phyloP scores from a whole-genome alignment of 2,797 vertebrate species.

The Diplodus sargus region DNA sequence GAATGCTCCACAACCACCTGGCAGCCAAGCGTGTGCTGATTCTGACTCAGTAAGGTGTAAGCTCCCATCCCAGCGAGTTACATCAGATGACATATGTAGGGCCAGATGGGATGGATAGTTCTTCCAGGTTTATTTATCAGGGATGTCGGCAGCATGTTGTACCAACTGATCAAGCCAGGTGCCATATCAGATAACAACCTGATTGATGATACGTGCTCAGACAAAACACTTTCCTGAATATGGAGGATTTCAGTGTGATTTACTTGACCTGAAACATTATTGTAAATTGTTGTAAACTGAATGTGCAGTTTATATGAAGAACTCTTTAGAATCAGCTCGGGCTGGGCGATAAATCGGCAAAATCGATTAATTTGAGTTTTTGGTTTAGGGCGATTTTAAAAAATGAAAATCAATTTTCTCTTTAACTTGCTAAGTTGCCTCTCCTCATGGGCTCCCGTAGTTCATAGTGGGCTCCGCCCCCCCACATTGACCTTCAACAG shows the following conservation, averaged over 20 bases:
- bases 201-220: constrained; percentile 77
- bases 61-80: constrained; percentile 70
- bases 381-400: too few species aligned
- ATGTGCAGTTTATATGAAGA: background rate
- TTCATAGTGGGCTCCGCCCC: too few species aligned
- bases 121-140: constrained; percentile 80
- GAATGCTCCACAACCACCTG: constrained; percentile 64
- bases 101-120: constrained; percentile 80
- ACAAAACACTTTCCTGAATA: constrained; percentile 62
- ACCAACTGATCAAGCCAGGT: constrained; percentile 77
- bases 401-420: too few species aligned
- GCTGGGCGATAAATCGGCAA: too few species aligned
- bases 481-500: too few species aligned
- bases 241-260: constrained; percentile 36
- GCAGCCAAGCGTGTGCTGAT: constrained; percentile 64
- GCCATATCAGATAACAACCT: constrained; percentile 77
- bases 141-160: constrained; percentile 75
- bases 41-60: constrained; percentile 65
- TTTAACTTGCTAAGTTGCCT: too few species aligned
- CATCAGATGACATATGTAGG: constrained; percentile 79
- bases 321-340: background rate
- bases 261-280: constrained; percentile 34
- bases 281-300: constrained; percentile 10
- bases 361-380: too few species aligned
- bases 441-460: too few species aligned